Evolutionary conservation across 92 coral and sea anemone genomes (phyloP), one percentile per base, ranked within the genome.

Genomic region (Heteractis magnifica): DNA sequence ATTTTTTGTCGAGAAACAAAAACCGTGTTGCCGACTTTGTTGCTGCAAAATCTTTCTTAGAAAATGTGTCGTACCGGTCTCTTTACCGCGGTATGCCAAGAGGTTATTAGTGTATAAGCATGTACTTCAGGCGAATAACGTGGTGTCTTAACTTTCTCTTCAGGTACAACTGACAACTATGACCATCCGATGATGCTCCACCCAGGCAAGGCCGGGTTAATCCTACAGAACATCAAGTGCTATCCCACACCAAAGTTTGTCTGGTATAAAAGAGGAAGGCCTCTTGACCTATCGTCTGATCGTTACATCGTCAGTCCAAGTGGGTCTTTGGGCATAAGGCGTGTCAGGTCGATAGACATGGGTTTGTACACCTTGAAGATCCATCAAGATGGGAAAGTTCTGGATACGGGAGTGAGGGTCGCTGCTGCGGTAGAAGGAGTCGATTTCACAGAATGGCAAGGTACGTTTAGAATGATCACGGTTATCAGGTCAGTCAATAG

Each of bases 361-460:
- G 88, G 88, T 53, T 21, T 85, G 65, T 85, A 85, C 82, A 68
- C 83, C 8, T 65, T 85, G 60, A 85, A 85, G 65, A 49, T 76
- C 5, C 78, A 53, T 15, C 53, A 65, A 64, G 83, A 71, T 10
- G 77, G 77, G 5, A 55, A 19, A 21, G 58, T 78, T 59, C 49
- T 41, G 19, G 83, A 85, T 49, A 78, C 78, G 6, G 88, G 88
- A 65, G 79, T 85, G 11, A 77, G 65, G 51, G 88, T 85, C n/a
- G 88, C 88, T 11, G 88, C 81, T 6, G 88, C 88, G 59, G 83
- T 85, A 10, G 83, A 85, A 65, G 88, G 88, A 21, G 88, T 85
- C 8, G 88, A 85, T 71, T 85, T 85, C 21, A 77, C 88, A 20
- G 88, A 64, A 72, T 85, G 88, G 88, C 88, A 85, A 85, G 88